Evolutionary conservation across 2,113 vertebrate species (phyloP), one percentile per base, ranked within the genome.

Genomic region (Leptodactylus fuscus): DNA sequence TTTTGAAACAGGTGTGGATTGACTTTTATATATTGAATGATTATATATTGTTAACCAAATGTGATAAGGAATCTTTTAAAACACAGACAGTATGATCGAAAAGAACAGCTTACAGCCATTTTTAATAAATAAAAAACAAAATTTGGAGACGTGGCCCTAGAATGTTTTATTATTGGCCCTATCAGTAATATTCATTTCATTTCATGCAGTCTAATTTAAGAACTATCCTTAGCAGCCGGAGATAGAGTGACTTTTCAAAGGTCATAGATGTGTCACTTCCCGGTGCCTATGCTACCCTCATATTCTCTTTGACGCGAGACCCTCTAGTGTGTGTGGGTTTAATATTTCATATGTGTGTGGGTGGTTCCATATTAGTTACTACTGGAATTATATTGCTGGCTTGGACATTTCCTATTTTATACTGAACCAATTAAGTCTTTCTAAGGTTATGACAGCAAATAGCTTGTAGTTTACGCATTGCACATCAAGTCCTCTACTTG

Each of bases 201-300:
- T 29, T 46, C 15, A 58, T 34, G 58, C 55, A 51, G 18, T 60
- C 69, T 83, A 74, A 60, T 74, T 75, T 83, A 29, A 55, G 70
- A 75, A 75, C 49, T 75, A 71, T 75, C 24, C 53, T 55, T 16
- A 60, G 81, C 69, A 75, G 81, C 81, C 48, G 2, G 81, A 83
- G 51, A 80, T 80, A 74, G 36, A 74, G 81, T 74, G 36, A 55
- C 81, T 75, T 44, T 58, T 75, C 9, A 74, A 83, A 83, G 81
- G 81, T 83, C 81, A 83, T 51, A 58, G 69, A 74, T 73, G 81
- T 82, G 67, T 82, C 67, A 82, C 67, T 73, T 71, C n/a, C 81
- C 67, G 29, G 49, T 73, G 67, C 6, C 49, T 71, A 46, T 81
- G 60, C 79, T 67, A 69, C 58, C 41, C 55, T 81, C 67, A 62